Percentiles rank a stretch among this genome's conserved stretches.
Conservation (phyloP, 2,888 invertebrate genomes). For the Tigriopus californicus region DNA sequence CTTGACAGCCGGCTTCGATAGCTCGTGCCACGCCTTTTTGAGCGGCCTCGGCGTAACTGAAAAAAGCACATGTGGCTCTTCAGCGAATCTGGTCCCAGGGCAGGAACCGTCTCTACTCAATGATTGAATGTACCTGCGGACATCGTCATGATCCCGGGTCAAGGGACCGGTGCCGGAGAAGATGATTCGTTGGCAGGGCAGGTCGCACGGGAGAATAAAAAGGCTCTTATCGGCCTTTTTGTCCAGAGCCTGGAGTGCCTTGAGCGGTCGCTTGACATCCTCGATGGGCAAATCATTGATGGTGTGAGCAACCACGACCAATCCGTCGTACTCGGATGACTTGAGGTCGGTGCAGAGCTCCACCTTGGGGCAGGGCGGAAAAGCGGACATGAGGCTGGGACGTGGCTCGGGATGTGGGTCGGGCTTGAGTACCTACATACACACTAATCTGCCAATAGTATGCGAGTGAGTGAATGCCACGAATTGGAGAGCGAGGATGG, state of each 20-base stretch:
- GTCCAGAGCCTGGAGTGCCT: neutral
- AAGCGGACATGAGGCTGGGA: no score
- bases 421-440: no score
- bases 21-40: constrained; percentile 39
- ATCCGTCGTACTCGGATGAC: neutral
- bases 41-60: constrained; percentile 43
- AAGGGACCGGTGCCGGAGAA: constrained; percentile 57
- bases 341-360: no score
- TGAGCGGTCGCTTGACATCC: neutral
- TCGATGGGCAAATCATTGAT: neutral
- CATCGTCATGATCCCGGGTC: constrained; percentile 59
- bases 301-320: neutral
- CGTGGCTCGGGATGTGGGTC: no score
- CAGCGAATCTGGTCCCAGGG: no score
- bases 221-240: neutral
- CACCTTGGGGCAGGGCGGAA: no score
- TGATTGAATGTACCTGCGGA: constrained; percentile 34
- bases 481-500: no score
- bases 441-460: no score
- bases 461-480: no score
- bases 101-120: no score
- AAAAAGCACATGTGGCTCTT: no score
- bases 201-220: neutral
- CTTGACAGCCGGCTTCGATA: constrained; percentile 18
- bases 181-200: constrained; percentile 33